phyloP scores from a whole-genome alignment of 2,797 vertebrate genomes.

The Siniperca obscura region DNA sequence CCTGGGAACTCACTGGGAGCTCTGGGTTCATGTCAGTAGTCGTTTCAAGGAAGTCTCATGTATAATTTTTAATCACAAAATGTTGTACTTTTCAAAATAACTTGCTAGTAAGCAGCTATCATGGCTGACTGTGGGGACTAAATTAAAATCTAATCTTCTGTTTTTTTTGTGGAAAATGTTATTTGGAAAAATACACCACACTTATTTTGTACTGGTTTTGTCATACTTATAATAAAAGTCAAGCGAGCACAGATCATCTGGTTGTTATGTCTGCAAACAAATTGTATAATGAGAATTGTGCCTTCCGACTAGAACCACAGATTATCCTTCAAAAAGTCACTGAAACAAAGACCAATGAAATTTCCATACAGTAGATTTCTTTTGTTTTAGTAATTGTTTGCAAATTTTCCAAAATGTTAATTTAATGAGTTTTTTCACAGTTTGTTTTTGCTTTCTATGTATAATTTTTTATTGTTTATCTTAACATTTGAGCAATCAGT shows the following conservation, averaged over 20 bases:
- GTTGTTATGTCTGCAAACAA: not conserved
- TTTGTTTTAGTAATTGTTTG: not conserved
- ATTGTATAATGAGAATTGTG: too few relatives aligned
- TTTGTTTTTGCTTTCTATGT: not conserved
- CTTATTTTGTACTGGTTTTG: not conserved
- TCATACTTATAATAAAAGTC: not conserved
- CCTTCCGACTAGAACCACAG: too few relatives aligned
- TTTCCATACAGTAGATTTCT: too few relatives aligned
- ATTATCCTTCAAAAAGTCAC: too few relatives aligned
- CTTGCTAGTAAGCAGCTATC: not conserved
- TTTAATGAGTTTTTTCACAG: too few relatives aligned
- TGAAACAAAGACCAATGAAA: not conserved
- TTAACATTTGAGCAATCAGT: not conserved
- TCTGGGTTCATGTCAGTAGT: constrained; percentile 27
- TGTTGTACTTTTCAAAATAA: constrained; percentile 1
- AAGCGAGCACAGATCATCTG: not conserved
- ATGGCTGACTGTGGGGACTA: not conserved
- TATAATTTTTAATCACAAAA: not conserved
- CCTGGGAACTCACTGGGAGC: constrained; percentile 35
- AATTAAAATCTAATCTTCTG: not conserved
- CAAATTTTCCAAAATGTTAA: not conserved
- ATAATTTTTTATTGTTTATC: not conserved
- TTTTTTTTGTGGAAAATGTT: not conserved
- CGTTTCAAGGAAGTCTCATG: not conserved
- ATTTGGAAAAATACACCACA: not conserved